These are phyloP conservation scores for Bombus sibiricus DNA, from an alignment of 1,140 invertebrate genomes.

Conservation along the genomic window DNA sequence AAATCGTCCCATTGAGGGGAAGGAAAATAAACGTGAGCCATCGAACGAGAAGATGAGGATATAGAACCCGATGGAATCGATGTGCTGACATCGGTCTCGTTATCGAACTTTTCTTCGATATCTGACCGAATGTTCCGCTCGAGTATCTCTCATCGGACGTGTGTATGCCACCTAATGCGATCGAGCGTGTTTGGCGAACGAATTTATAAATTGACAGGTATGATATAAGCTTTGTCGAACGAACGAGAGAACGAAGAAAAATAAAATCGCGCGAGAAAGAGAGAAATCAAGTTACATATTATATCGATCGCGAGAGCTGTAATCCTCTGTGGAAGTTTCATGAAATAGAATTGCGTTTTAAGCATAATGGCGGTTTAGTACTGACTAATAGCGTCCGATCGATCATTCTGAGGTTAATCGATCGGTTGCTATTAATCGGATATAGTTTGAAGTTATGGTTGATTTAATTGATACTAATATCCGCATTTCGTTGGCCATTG, in stretches of 20 bases:
- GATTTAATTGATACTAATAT: conserved; percentile 3
- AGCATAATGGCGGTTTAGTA: background rate
- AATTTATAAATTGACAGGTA: conserved; percentile 73
- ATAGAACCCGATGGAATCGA: background rate
- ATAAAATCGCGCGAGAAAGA: conserved; percentile 31
- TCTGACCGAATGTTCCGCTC: conserved; percentile 7
- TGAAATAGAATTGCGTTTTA: background rate
- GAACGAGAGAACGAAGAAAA: conserved; percentile 54
- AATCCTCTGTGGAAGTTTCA: background rate
- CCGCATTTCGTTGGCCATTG: background rate
- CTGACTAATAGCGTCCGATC: background rate
- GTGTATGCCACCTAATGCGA: conserved; percentile 8
- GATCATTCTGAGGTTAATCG: conserved; percentile 3
- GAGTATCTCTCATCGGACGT: conserved; percentile 4
- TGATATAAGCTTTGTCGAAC: conserved; percentile 31
- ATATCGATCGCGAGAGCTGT: background rate
- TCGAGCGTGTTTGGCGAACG: conserved; percentile 49
- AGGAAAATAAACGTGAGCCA: conserved; percentile 1
- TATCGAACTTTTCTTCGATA: conserved; percentile 22
- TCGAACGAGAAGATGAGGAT: background rate
- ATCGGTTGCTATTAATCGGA: background rate
- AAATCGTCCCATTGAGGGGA: background rate
- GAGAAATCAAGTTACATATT: background rate
- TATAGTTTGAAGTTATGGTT: background rate
- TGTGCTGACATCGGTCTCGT: background rate